Conservation (phyloP, 2,888 invertebrate genomes). For the Nomada fucata region DNA sequence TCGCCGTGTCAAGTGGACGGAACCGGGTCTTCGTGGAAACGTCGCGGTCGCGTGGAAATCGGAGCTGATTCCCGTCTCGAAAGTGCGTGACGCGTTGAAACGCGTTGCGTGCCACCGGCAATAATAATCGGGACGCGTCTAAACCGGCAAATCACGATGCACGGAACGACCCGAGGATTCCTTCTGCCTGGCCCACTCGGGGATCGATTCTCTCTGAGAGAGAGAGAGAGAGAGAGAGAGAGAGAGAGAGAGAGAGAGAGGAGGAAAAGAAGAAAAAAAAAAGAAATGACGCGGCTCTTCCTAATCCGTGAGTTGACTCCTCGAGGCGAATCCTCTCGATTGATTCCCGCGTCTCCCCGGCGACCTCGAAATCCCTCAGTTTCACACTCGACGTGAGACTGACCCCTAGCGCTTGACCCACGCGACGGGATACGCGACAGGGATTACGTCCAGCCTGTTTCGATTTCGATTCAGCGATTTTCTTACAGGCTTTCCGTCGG, state of each 20-base stretch:
- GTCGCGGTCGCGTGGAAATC: slow-evolving; percentile 49
- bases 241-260: too few relatives aligned
- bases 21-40: slow-evolving; percentile 54
- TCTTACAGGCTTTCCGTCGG: slow-evolving; percentile 22
- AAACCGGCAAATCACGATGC: slow-evolving; percentile 8
- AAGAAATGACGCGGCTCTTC: background rate
- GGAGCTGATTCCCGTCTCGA: slow-evolving; percentile 49
- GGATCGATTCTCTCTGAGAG: too few relatives aligned
- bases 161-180: background rate
- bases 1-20: background rate
- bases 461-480: slow-evolving; percentile 24
- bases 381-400: slow-evolving; percentile 82
- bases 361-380: slow-evolving; percentile 75
- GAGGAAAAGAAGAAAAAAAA: background rate
- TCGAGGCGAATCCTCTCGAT: slow-evolving; percentile 71
- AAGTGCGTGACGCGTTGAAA: slow-evolving; percentile 62
- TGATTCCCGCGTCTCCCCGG: slow-evolving; percentile 75
- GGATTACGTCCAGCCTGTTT: slow-evolving; percentile 57
- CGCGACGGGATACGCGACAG: slow-evolving; percentile 63
- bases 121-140: slow-evolving; percentile 56
- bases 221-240: too few relatives aligned
- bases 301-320: background rate
- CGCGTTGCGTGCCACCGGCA: slow-evolving; percentile 66
- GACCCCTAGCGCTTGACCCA: slow-evolving; percentile 77
- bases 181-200: background rate